phyloP scores from a whole-genome alignment of 2,797 vertebrate genomes.

The Sebastes alutus region DNA sequence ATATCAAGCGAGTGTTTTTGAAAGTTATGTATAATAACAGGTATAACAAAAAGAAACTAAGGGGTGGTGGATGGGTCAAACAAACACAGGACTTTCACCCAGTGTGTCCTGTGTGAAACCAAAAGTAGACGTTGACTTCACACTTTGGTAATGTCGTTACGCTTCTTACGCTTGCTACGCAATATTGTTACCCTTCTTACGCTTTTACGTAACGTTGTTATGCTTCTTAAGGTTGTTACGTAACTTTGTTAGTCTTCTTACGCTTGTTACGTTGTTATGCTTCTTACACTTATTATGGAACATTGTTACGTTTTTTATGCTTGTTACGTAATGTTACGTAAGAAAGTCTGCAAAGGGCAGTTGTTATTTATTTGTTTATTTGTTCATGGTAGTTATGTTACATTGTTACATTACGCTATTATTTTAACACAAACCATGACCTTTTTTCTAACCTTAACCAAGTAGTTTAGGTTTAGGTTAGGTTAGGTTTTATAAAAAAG shows the following conservation, averaged over 20 bases:
- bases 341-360: not conserved
- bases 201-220: no score
- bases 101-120: not conserved
- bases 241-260: not conserved
- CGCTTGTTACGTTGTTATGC: no score
- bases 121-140: not conserved
- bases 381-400: not conserved
- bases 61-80: not conserved
- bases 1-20: no score
- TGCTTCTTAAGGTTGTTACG: not conserved
- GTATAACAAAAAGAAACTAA: no score
- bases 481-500: no score
- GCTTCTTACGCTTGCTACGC: no score
- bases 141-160: no score
- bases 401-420: not conserved
- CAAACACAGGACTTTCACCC: not conserved
- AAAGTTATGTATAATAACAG: no score
- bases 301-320: not conserved
- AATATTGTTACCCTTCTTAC: no score
- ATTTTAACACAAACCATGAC: not conserved
- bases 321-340: not conserved
- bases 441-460: not conserved
- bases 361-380: not conserved
- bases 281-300: not conserved
- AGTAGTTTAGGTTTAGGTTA: no score